Evolutionary conservation across 2,888 invertebrate species (phyloP).

Genomic region (Mythimna albipuncta): DNA sequence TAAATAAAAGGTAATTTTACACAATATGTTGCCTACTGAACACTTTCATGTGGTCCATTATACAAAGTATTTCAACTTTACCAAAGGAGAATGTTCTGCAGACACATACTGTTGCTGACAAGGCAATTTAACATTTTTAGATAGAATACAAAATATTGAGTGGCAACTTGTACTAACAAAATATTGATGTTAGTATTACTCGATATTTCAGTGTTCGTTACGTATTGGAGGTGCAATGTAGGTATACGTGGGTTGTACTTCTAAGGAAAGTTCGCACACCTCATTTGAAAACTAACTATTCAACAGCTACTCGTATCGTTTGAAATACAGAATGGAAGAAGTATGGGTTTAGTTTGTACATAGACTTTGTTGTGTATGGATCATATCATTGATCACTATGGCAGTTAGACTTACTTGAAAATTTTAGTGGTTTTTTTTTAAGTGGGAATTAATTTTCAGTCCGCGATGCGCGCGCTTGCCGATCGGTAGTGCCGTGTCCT

Average conservation of each 20-base stretch:
- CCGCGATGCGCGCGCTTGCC: too few relatives aligned
- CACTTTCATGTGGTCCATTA: slow-evolving; percentile 4
- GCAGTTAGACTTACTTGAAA: not conserved
- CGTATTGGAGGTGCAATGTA: slow-evolving; percentile 10
- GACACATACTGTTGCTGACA: slow-evolving; percentile 52
- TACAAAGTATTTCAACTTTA: slow-evolving; percentile 36
- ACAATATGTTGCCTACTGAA: not conserved
- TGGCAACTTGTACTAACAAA: slow-evolving; percentile 46
- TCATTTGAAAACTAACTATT: slow-evolving; percentile 32
- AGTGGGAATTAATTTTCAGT: too few relatives aligned
- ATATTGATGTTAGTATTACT: slow-evolving; percentile 34
- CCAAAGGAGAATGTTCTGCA: slow-evolving; percentile 23
- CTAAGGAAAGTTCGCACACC: slow-evolving; percentile 20
- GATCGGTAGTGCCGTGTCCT: too few relatives aligned
- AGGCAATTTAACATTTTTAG: slow-evolving; percentile 51
- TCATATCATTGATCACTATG: not conserved
- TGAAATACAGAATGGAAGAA: slow-evolving; percentile 1
- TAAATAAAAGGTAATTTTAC: not conserved
- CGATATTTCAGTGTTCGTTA: slow-evolving; percentile 36
- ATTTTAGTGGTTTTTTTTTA: too few relatives aligned
- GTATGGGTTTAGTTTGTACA: not conserved
- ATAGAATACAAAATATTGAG: slow-evolving; percentile 51
- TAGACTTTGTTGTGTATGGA: not conserved
- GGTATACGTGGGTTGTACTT: slow-evolving; percentile 13
- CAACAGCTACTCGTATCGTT: not conserved